Evolutionary conservation across 2,888 invertebrate genomes (phyloP), one percentile per base, ranked within the genome.

Genomic region (Agrypnus murinus): DNA sequence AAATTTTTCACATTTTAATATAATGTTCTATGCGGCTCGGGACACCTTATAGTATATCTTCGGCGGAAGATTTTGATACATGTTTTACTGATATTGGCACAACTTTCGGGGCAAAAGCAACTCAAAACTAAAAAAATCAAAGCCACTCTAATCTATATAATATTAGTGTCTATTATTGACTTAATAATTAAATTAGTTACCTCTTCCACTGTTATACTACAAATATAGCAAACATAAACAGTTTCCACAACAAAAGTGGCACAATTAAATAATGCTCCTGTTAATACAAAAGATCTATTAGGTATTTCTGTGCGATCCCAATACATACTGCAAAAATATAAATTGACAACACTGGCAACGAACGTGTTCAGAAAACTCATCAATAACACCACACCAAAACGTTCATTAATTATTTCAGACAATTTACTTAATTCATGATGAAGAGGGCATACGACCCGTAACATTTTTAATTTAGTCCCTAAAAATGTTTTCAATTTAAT

Each of bases 381-480:
- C 12, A 81, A 46, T 25, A 80, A 53, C 10, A 73, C 75, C 3
- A 78, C 59, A 1, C 81, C 80, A 58, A 79, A 81, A 15, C 74
- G 74, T 50, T 78, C 76, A 65, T 77, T 80, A 7, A 79, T 70
- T 31, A 75, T 53, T 58, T 76, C 76, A 9, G 77, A 76, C 6
- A 79, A 69, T 69, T 81, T 79, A 38, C 77, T 75, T 17, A 82
- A 45, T 48, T 81, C 75, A 63, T 79, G 80, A 73, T 82, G 81
- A 43, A 80, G 60, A 2, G 78, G 74, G 60, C 81, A 80, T n/a
- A 79, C 74, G 6, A 72, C 72, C 17, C 78, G 43, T 34, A 76
- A 67, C 67, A 73, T 73, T 7, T 74, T 70, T 17, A 78, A 57
- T 74, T 77, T 77, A 0, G 75, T 72, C 1, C 77, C 75, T 53